Base-by-base conservation (phyloP, 2,113 vertebrate genomes). In the Heloderma charlesbogerti region DNA sequence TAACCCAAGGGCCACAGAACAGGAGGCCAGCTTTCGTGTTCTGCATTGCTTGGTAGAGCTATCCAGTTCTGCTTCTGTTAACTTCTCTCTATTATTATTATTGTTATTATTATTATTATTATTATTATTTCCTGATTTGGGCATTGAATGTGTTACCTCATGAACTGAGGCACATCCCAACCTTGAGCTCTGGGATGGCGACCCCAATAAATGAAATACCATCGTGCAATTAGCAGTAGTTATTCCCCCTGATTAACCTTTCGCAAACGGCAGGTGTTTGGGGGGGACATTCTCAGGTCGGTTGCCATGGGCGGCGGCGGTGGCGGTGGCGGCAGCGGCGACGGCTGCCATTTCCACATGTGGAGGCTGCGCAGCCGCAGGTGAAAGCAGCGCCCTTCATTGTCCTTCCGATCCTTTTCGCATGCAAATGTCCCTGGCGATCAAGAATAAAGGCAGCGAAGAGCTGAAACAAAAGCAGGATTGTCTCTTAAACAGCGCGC, bases 361-460 rank as follows among this genome's bases (percentile, higher is more conserved):
- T 8, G 66, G 27, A 69, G 83, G 25, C 57, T 43, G 57, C 43
- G 60, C 83, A 45, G 57, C 57, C 45, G 63, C 43, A 40, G 63
- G 78, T 71, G 87, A 88, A 88, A 88, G 25, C 37, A 88, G 81
- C 48, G 54, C 63, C 63, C 78, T 81, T 88, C 84, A 20, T 86
- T 51, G 84, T 51, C 84, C 66, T 86, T 86, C 84, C 84, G 3
- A 8, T 71, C 84, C 66, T 71, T 86, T 86, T 86, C 84, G 48
- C 66, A 80, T 69, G 77, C 63, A 71, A 81, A 88, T 71, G 45
- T 81, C 45, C 34, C 34, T 69, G 54, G 63, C 40, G 87, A 81
- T 71, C 1, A 31, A 48, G 63, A 22, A 57, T 16, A 81, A 77
- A 77, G 54, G 71, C 67, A 60, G 86, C 5, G 57, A 60, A 43